Percentiles rank a stretch among this genome's conserved stretches.
phyloP scores from a whole-genome alignment of 2,113 vertebrate species.

The Sebastes schlegelii region DNA sequence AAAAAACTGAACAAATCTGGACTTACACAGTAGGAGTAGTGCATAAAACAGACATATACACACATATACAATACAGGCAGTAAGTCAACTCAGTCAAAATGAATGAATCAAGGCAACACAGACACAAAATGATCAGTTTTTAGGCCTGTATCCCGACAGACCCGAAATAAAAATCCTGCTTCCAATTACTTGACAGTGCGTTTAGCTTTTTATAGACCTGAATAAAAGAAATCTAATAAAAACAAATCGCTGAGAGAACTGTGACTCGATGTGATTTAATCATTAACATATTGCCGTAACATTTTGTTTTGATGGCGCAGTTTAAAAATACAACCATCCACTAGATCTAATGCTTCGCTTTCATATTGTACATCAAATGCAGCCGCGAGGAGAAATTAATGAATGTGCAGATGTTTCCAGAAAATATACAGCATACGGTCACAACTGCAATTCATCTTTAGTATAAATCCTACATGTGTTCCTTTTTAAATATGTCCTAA shows the following conservation, averaged over 20 bases:
- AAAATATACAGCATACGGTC: constrained; percentile 10
- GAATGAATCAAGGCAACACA: background rate
- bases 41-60: background rate
- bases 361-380: constrained; percentile 32
- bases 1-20: background rate
- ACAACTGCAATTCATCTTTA: constrained; percentile 37
- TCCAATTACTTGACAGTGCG: background rate
- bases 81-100: constrained; percentile 6
- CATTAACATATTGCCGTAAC: constrained; percentile 18
- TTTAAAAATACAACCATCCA: constrained; percentile 46
- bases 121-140: background rate
- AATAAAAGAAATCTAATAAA: constrained; percentile 14
- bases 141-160: background rate
- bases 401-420: constrained; percentile 25
- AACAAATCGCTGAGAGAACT: constrained; percentile 17
- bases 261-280: constrained; percentile 21
- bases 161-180: background rate
- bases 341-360: constrained; percentile 9
- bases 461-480: constrained; percentile 34
- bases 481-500: constrained; percentile 27
- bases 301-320: constrained; percentile 23
- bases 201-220: constrained; percentile 16
- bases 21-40: background rate
- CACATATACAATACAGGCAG: background rate
- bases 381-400: constrained; percentile 28